Percentiles rank a stretch among this genome's conserved stretches.
These are phyloP conservation scores for Pyrocoelia pectoralis DNA, from an alignment of 2,888 invertebrate genomes.

Conservation along the genomic window DNA sequence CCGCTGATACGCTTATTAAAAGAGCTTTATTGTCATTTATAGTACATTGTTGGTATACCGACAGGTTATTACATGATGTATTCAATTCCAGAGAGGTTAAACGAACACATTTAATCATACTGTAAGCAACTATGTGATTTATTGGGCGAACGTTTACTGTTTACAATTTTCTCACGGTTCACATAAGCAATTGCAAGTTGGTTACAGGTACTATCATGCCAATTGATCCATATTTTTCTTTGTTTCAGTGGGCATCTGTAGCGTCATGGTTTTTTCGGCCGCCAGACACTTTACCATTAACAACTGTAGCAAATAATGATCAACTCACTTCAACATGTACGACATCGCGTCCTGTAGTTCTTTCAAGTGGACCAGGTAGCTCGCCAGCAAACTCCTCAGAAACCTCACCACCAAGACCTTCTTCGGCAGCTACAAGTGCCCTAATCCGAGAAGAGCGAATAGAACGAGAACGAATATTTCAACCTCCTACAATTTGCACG, in stretches of 20 bases:
- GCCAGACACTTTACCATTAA: slow-evolving; percentile 50
- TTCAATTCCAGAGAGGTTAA: slow-evolving; percentile 32
- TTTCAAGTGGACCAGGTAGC: slow-evolving; percentile 37
- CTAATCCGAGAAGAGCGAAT: slow-evolving; percentile 41
- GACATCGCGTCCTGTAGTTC: slow-evolving; percentile 32
- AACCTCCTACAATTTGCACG: slow-evolving; percentile 59
- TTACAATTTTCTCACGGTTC: slow-evolving; percentile 30
- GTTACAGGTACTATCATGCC: too few species aligned
- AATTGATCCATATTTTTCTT: slow-evolving; percentile 13
- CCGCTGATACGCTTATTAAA: slow-evolving; percentile 15
- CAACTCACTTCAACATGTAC: slow-evolving; percentile 40
- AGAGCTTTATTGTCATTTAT: slow-evolving; percentile 13
- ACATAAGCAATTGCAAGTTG: too few species aligned
- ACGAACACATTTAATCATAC: slow-evolving; percentile 35
- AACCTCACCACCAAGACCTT: slow-evolving; percentile 36
- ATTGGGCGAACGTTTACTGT: slow-evolving; percentile 33
- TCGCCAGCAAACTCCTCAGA: slow-evolving; percentile 37
- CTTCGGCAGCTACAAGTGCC: slow-evolving; percentile 25
- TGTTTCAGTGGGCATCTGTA: slow-evolving; percentile 61
- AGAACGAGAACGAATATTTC: slow-evolving; percentile 50
- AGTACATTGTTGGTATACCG: slow-evolving; percentile 9
- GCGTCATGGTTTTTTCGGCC: slow-evolving; percentile 62
- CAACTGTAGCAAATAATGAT: slow-evolving; percentile 49
- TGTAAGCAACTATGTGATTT: slow-evolving; percentile 31
- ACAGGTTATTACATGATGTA: slow-evolving; percentile 17